A percentile compares a stretch with the other conserved stretches of the same genome.
phyloP scores from a whole-genome alignment of 2,888 invertebrate species.

The Liposcelis brunnea region DNA sequence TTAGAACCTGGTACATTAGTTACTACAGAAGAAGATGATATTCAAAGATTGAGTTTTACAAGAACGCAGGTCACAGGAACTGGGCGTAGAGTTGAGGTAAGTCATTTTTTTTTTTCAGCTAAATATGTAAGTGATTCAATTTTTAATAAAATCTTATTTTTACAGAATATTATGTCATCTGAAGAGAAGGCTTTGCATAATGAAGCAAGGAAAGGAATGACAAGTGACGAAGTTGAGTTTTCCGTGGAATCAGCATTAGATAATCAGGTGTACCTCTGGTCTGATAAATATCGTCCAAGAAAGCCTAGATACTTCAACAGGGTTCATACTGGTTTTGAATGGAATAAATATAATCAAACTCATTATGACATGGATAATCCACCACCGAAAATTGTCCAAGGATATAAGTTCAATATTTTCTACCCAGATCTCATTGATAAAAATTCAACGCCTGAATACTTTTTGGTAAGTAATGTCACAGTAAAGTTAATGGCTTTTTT shows the following conservation, averaged over 20 bases:
- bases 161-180: slow-evolving; percentile 31
- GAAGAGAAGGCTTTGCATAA: slow-evolving; percentile 48
- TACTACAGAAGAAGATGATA: slow-evolving; percentile 57
- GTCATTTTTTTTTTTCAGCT: slow-evolving; percentile 4
- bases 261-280: slow-evolving; percentile 81
- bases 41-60: slow-evolving; percentile 51
- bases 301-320: slow-evolving; percentile 97
- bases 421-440: slow-evolving; percentile 98
- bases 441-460: slow-evolving; percentile 80
- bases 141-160: slow-evolving; percentile 13
- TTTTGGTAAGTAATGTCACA: slow-evolving; percentile 42
- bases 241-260: slow-evolving; percentile 77
- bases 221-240: slow-evolving; percentile 75
- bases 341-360: slow-evolving; percentile 99
- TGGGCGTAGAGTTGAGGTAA: slow-evolving; percentile 33
- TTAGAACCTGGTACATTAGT: slow-evolving; percentile 63
- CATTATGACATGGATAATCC: slow-evolving; percentile 99
- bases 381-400: slow-evolving; percentile 98
- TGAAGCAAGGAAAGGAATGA: slow-evolving; percentile 72
- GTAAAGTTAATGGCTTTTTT: too few species aligned
- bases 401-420: slow-evolving; percentile 99
- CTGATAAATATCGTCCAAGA: slow-evolving; percentile 93
- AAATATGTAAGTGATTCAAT: not conserved
- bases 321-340: slow-evolving; percentile 94
- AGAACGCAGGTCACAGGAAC: slow-evolving; percentile 46